Conservation (phyloP, 1,140 invertebrate genomes). For the fruit fly (Drosophila melanogaster) region Release_6_plus_ISO1_MT NC_004354.4:12129001-12129500, state of each 20-base stretch:
- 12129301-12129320: neutral
- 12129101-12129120: neutral
- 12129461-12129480: no score
- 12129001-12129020: neutral
- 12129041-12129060: neutral
- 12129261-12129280: neutral
- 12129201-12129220: conserved; percentile 14
- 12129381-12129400: no score
- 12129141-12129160: conserved; percentile 26
- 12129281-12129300: neutral
- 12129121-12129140: conserved; percentile 7
- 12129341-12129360: no score
- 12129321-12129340: no score
- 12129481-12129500: no score
- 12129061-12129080: neutral
- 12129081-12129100: neutral
- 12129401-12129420: no score
- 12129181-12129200: conserved; percentile 2
- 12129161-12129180: conserved; percentile 17
- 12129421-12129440: no score
- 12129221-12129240: conserved; percentile 2
- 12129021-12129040: conserved; percentile 12
- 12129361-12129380: no score
- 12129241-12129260: conserved; percentile 10
- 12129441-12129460: no score